phyloP scores from a whole-genome alignment of 37 sponge, comb jelly and placozoan genomes.

The Lycopodina hypogea region DNA sequence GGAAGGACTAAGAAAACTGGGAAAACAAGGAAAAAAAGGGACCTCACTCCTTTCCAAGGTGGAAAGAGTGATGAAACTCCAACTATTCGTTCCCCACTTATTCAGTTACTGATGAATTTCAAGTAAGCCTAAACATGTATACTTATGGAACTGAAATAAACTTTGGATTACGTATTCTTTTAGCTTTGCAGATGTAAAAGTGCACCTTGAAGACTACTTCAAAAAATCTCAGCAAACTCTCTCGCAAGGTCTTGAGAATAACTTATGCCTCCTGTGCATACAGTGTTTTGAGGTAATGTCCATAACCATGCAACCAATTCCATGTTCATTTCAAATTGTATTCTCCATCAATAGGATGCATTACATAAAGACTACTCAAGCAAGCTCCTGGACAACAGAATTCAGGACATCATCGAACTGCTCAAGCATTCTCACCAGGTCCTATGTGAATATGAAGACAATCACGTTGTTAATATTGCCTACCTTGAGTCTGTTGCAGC shows the following conservation, averaged over 20 bases:
- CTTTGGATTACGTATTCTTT: too few species aligned
- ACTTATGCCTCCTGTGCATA: slow-evolving; percentile 29
- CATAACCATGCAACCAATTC: background rate
- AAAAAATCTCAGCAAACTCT: slow-evolving; percentile 9
- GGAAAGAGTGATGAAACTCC: slow-evolving; percentile 38
- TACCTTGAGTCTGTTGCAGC: slow-evolving; percentile 54
- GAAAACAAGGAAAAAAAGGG: background rate
- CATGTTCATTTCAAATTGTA: background rate
- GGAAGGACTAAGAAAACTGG: too few species aligned
- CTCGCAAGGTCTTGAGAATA: slow-evolving; percentile 19
- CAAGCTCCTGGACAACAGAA: background rate
- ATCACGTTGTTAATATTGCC: background rate
- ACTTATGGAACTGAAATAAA: background rate
- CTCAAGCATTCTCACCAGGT: background rate
- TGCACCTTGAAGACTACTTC: slow-evolving; percentile 41
- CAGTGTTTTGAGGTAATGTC: slow-evolving; percentile 57
- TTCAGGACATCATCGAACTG: slow-evolving; percentile 1
- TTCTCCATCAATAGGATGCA: slow-evolving; percentile 39
- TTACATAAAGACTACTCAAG: slow-evolving; percentile 12
- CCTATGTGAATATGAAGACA: background rate
- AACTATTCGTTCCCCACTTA: slow-evolving; percentile 55
- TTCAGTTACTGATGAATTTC: slow-evolving; percentile 54
- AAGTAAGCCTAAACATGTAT: slow-evolving; percentile 15
- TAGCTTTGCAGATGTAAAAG: slow-evolving; percentile 32
- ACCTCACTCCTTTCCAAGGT: slow-evolving; percentile 36